These are phyloP conservation scores for Spodoptera exigua DNA, from an alignment of 2,888 invertebrate genomes.

Conservation along the genomic window DNA sequence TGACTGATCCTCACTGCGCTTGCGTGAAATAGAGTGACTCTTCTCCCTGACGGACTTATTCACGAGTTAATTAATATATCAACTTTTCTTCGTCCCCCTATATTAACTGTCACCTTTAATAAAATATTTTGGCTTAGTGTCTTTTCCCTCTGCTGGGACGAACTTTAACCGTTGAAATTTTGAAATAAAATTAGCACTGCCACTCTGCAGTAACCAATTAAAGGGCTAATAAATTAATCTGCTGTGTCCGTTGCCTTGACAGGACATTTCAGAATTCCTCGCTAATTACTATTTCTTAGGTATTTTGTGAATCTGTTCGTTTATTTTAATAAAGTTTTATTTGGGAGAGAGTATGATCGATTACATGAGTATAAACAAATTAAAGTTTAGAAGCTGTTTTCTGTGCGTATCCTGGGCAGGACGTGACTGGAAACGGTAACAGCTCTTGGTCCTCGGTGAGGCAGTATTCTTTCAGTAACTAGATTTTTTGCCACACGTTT, in stretches of 20 bases:
- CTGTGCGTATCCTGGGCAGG: constrained; percentile 26
- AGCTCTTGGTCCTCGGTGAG: background rate
- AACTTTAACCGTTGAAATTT: constrained; percentile 46
- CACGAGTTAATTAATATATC: constrained; percentile 88
- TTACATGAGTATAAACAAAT: constrained; percentile 54
- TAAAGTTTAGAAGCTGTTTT: constrained; percentile 22
- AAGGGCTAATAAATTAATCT: constrained; percentile 70
- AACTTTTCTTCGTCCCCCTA: constrained; percentile 83
- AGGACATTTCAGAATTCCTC: constrained; percentile 61
- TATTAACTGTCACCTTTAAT: constrained; percentile 84
- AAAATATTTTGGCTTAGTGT: constrained; percentile 78
- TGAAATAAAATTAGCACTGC: constrained; percentile 51
- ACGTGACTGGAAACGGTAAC: constrained; percentile 53
- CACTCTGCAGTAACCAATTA: constrained; percentile 61
- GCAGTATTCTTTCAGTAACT: constrained; percentile 35
- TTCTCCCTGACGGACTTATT: constrained; percentile 85
- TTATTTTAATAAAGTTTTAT: constrained; percentile 59
- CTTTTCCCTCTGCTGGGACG: constrained; percentile 51
- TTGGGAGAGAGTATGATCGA: constrained; percentile 38
- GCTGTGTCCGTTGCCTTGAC: constrained; percentile 61
- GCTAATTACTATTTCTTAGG: constrained; percentile 64
- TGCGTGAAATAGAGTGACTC: constrained; percentile 86
- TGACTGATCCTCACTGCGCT: constrained; percentile 76
- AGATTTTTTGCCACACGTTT: constrained; percentile 28
- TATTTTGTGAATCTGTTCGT: constrained; percentile 64